These are phyloP conservation scores for Galeopsomyia nigrocyanea DNA, from an alignment of 2,888 invertebrate species.

Conservation along the genomic window DNA sequence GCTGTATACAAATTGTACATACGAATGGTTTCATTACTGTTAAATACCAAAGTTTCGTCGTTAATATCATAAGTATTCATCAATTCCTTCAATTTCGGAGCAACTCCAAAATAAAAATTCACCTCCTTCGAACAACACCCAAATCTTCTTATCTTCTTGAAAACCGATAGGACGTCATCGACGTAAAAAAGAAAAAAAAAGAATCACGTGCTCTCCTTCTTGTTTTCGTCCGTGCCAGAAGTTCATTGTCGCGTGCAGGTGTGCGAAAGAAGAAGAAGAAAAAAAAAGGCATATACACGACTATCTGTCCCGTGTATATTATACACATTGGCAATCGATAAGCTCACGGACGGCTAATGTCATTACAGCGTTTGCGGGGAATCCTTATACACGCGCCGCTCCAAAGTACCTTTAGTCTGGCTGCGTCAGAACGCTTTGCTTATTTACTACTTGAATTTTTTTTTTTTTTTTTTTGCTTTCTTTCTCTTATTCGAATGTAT, in stretches of 20 bases:
- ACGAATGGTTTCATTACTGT: too few species aligned
- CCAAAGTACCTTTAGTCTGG: not conserved
- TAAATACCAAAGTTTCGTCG: too few species aligned
- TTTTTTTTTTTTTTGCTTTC: too few species aligned
- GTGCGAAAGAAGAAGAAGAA: too few species aligned
- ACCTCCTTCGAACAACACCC: not conserved
- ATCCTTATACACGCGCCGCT: conserved; percentile 28
- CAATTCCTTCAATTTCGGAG: too few species aligned
- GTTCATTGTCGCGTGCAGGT: conserved; percentile 23
- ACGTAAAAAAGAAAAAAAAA: not conserved
- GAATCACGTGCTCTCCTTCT: not conserved
- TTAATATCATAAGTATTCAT: too few species aligned
- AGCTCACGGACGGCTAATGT: conserved; percentile 36
- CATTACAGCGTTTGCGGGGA: conserved; percentile 24
- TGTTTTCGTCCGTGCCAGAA: not conserved
- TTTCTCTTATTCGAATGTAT: too few species aligned
- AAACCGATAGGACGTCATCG: not conserved
- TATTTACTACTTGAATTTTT: too few species aligned
- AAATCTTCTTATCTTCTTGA: not conserved
- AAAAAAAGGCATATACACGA: too few species aligned
- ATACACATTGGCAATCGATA: conserved; percentile 33
- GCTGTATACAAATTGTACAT: too few species aligned
- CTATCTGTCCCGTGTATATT: too few species aligned
- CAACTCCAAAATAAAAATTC: too few species aligned
- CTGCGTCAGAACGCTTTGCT: not conserved